These are phyloP conservation scores for Cairina moschata DNA, from an alignment of 2,113 vertebrate genomes.

Conservation along the genomic window DNA sequence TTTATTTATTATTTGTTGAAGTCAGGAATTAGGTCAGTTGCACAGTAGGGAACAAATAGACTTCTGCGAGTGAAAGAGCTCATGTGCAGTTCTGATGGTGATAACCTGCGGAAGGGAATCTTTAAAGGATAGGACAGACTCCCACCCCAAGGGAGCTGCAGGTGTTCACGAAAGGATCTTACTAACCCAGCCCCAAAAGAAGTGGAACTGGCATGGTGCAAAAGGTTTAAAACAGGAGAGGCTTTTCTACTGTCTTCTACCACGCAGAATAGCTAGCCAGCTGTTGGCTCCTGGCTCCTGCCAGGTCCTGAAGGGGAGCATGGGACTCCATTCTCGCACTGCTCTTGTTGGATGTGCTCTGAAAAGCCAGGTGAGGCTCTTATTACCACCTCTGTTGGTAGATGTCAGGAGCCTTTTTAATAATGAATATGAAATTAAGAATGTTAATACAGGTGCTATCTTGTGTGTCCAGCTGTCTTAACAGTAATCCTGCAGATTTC, in stretches of 20 bases:
- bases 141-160: background rate
- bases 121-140: background rate
- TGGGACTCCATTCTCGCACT: background rate
- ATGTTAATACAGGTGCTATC: background rate
- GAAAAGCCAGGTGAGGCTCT: background rate
- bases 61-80: background rate
- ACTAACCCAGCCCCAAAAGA: background rate
- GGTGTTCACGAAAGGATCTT: background rate
- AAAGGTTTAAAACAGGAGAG: background rate
- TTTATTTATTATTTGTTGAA: background rate
- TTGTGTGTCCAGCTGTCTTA: background rate
- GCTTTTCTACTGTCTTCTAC: background rate
- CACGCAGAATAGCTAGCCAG: background rate
- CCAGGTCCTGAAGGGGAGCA: background rate
- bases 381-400: background rate
- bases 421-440: background rate
- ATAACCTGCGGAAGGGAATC: background rate
- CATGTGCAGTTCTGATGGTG: background rate
- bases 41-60: background rate
- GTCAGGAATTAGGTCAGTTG: background rate
- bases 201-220: background rate
- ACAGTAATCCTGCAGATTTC: background rate
- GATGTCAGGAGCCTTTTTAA: background rate
- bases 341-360: accelerated
- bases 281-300: background rate